A percentile compares a stretch with the other conserved stretches of the same genome.
Conservation (phyloP, 2,797 vertebrate species). For the Leptodactylus fallax region DNA sequence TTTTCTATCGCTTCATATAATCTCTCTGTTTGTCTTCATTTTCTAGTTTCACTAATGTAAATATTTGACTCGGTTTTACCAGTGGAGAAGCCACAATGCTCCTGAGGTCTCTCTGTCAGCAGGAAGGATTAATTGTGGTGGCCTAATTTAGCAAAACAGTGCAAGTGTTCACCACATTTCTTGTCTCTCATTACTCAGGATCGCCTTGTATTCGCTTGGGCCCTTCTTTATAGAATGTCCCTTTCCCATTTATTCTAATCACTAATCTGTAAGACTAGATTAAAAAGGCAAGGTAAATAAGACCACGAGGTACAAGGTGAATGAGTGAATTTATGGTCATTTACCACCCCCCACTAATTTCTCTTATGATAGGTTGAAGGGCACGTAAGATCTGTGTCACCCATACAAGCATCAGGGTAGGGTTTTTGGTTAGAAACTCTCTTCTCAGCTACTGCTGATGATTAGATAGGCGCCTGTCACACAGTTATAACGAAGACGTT, state of each 20-base stretch:
- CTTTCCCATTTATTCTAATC: conserved; percentile 31
- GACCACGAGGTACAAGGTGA: not conserved
- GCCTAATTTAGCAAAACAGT: conserved; percentile 57
- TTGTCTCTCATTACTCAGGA: conserved; percentile 51
- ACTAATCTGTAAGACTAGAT: conserved; percentile 12
- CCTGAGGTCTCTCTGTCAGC: conserved; percentile 56
- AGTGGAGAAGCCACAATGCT: conserved; percentile 49
- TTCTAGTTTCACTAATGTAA: conserved; percentile 53
- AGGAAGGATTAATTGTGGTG: conserved; percentile 58
- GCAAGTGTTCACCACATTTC: conserved; percentile 43
- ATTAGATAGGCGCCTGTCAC: too few species aligned
- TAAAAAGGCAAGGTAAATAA: conserved; percentile 34
- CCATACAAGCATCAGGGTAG: too few species aligned
- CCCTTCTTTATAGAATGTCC: conserved; percentile 20
- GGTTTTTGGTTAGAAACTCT: too few species aligned
- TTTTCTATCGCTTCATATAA: conserved; percentile 28
- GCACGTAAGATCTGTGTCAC: too few species aligned
- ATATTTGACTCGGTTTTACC: conserved; percentile 54
- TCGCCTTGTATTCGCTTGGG: conserved; percentile 38
- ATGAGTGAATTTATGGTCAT: not conserved
- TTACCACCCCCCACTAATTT: not conserved
- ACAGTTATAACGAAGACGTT: too few species aligned
- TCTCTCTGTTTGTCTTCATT: conserved; percentile 51
- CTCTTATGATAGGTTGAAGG: not conserved
- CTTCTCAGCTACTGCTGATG: too few species aligned